A percentile compares a stretch with the other conserved stretches of the same genome.
phyloP scores from a whole-genome alignment of 1,140 invertebrate species.

The Hypsibius dujardini region DNA sequence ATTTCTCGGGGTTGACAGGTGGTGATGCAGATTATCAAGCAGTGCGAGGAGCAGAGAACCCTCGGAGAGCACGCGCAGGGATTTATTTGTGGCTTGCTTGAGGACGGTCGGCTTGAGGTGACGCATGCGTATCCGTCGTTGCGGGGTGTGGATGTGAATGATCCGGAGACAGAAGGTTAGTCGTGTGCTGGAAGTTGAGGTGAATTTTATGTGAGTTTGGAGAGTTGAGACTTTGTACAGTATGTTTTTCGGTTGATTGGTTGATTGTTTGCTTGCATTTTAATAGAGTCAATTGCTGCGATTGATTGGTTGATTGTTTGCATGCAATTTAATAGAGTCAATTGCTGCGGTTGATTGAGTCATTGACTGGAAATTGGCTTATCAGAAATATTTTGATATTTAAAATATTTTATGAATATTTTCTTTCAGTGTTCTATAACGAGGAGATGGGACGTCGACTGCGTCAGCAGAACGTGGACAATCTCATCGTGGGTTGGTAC shows the following conservation, averaged over 20 bases:
- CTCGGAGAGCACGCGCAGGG: slow-evolving; percentile 44
- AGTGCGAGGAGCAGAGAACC: slow-evolving; percentile 77
- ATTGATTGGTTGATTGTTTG: too few relatives aligned
- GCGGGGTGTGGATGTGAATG: slow-evolving; percentile 26
- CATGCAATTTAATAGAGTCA: too few relatives aligned
- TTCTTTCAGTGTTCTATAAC: slow-evolving; percentile 45
- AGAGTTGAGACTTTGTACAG: too few relatives aligned
- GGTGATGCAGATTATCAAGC: slow-evolving; percentile 96
- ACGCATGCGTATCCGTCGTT: slow-evolving; percentile 40
- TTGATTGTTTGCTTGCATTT: too few relatives aligned
- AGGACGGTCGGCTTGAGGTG: slow-evolving; percentile 83
- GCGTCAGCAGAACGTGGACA: slow-evolving; percentile 90
- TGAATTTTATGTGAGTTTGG: too few relatives aligned
- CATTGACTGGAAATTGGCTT: too few relatives aligned
- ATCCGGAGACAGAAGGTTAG: slow-evolving; percentile 23
- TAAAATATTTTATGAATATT: too few relatives aligned
- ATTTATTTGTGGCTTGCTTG: slow-evolving; percentile 78
- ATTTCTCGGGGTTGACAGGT: slow-evolving; percentile 42
- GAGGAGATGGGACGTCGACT: slow-evolving; percentile 87
- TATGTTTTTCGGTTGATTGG: too few relatives aligned
- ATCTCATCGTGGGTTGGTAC: slow-evolving; percentile 98
- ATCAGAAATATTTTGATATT: too few relatives aligned
- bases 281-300: too few relatives aligned
- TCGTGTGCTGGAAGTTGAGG: too few relatives aligned
- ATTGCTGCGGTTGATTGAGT: too few relatives aligned